These are phyloP conservation scores for Nothobranchius furzeri DNA, from an alignment of 2,113 vertebrate species.

Conservation along the genomic window DNA sequence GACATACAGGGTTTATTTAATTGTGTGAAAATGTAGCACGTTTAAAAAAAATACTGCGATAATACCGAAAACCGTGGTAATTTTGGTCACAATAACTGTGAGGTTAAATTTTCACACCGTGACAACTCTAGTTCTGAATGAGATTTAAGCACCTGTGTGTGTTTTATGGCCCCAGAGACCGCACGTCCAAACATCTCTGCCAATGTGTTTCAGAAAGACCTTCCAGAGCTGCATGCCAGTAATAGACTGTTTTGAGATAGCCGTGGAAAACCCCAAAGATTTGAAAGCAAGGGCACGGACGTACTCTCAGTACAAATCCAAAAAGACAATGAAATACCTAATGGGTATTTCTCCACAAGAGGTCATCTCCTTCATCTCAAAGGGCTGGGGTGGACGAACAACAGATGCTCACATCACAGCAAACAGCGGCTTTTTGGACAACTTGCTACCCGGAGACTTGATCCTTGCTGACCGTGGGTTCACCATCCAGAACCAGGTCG, in stretches of 20 bases:
- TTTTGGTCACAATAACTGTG: too few relatives aligned
- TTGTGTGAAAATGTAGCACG: too few relatives aligned
- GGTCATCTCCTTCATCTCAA: background rate
- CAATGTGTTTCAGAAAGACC: background rate
- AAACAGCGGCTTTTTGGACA: background rate
- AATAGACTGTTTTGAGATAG: background rate
- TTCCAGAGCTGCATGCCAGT: background rate
- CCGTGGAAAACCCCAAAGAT: background rate
- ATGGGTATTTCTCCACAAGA: background rate
- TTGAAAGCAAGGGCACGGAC: background rate
- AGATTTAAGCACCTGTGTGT: background rate
- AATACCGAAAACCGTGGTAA: too few relatives aligned
- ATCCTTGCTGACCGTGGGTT: slow-evolving; percentile 1
- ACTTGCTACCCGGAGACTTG: background rate
- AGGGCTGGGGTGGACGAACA: background rate
- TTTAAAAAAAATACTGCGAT: too few relatives aligned
- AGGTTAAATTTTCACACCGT: too few relatives aligned
- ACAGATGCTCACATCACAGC: background rate
- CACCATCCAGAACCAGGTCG: background rate
- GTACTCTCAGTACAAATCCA: background rate
- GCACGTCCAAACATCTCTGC: background rate
- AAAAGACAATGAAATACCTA: background rate
- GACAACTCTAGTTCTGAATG: too few relatives aligned
- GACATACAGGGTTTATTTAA: too few relatives aligned
- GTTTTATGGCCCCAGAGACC: background rate